These are phyloP conservation scores for Zaprionus kolodkinae DNA, from an alignment of 1,140 invertebrate species.

Conservation along the genomic window DNA sequence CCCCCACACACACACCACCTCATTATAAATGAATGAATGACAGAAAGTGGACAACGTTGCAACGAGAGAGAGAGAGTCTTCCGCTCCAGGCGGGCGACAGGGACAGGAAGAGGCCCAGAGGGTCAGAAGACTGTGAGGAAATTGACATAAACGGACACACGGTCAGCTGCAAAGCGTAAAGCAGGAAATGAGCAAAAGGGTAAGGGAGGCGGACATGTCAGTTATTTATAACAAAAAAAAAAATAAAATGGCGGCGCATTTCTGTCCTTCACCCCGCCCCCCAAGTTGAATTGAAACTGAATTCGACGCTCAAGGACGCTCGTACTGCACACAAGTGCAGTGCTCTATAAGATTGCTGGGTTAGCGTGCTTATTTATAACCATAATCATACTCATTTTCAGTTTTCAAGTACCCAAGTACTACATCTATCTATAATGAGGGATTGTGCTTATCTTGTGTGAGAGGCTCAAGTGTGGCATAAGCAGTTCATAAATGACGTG, in stretches of 20 bases:
- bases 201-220: constrained; percentile 12
- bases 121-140: background rate
- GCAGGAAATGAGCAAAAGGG: background rate
- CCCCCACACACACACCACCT: background rate
- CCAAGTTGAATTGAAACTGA: background rate
- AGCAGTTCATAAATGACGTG: background rate
- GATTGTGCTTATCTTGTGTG: background rate
- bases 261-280: constrained; percentile 25
- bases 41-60: constrained; percentile 45
- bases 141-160: constrained; percentile 7
- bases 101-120: background rate
- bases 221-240: constrained; percentile 26
- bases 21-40: constrained; percentile 57
- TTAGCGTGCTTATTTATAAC: background rate
- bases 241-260: constrained; percentile 17
- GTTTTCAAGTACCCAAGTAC: background rate
- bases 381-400: background rate
- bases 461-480: constrained; percentile 1
- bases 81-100: background rate
- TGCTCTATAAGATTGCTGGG: background rate
- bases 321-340: background rate
- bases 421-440: background rate
- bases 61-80: constrained; percentile 33
- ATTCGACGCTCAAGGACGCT: background rate
- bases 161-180: constrained; percentile 17